Evolutionary conservation across 2,113 vertebrate species (phyloP), one percentile per base, ranked within the genome.

Genomic region (Hymenochirus boettgeri): DNA sequence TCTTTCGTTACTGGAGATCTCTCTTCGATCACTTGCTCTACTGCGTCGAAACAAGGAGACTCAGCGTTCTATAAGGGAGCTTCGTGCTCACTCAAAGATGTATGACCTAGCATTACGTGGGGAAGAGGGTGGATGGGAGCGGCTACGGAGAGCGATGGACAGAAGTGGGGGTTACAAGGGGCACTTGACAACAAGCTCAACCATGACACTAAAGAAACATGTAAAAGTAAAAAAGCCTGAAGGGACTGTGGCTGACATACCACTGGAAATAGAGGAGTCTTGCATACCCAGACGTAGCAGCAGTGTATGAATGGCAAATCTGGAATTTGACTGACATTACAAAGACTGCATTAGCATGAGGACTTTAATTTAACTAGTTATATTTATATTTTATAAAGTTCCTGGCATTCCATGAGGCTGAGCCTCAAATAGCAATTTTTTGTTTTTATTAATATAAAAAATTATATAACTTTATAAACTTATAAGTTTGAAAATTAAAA

Each of bases 81-180:
- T 66, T 2, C 7, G 17, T 10, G 31, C 29, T 17, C 63, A 66
- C 7, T 10, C 55, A 5, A 50, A 15, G 51, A 29, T 58, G 2
- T 66, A 50, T 8, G 25, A 51, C 5, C 15, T 55, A 15, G 63
- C 63, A 7, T 3, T 58, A 7, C 26, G 45, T 3, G 63, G 63
- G 0, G 63, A 66, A 46, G 31, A 66, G 17, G 63, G 63, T n/a
- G 63, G 63, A 2, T 66, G 63, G 63, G 63, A 66, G 27, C 21
- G 29, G 45, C 63, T 66, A 1, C 27, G 23, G 3, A 50, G 18
- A 26, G 63, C 63, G 2, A 66, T 66, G 63, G 63, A 50, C 7
- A 48, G 23, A 2, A 66, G 63, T 7, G 63, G 63, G 18, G 29
- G 21, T 3, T 66, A 66, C 54, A 10, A 37, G 3, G 25, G 25